A percentile compares a stretch with the other conserved stretches of the same genome.
These are phyloP conservation scores for Bufo gargarizans DNA, from an alignment of 2,113 vertebrate species.

Conservation along the genomic window DNA sequence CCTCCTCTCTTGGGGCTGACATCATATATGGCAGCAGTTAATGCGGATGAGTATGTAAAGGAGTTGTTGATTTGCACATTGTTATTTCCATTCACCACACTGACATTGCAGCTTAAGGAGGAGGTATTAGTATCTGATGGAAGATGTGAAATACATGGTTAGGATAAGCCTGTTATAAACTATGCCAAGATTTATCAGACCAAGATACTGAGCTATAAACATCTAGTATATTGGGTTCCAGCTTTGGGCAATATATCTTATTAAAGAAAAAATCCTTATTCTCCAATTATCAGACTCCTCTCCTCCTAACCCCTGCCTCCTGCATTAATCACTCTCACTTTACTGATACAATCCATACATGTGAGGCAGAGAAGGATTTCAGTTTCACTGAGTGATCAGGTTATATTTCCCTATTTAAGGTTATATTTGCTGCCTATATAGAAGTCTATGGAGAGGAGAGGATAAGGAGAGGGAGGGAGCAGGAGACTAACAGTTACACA, in stretches of 20 bases:
- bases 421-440: too few relatives aligned
- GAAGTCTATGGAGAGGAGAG: too few relatives aligned
- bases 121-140: conserved; percentile 65
- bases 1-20: conserved; percentile 79
- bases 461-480: too few relatives aligned
- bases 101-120: conserved; percentile 70
- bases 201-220: not conserved
- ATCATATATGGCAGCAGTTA: conserved; percentile 73
- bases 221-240: not conserved
- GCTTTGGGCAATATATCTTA: not conserved
- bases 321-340: too few relatives aligned
- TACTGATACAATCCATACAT: too few relatives aligned
- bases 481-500: too few relatives aligned
- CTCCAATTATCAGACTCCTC: too few relatives aligned
- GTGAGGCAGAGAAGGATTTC: too few relatives aligned
- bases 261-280: too few relatives aligned
- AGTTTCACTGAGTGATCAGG: too few relatives aligned
- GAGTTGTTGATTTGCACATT: conserved; percentile 55
- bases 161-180: not conserved
- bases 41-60: conserved; percentile 73
- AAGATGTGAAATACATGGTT: not conserved
- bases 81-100: conserved; percentile 69
- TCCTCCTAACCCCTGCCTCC: too few relatives aligned
- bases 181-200: not conserved
- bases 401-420: too few relatives aligned